Evolutionary conservation across 2,888 invertebrate species (phyloP), one percentile per base, ranked within the genome.

Genomic region (Adelognathus sp.): DNA sequence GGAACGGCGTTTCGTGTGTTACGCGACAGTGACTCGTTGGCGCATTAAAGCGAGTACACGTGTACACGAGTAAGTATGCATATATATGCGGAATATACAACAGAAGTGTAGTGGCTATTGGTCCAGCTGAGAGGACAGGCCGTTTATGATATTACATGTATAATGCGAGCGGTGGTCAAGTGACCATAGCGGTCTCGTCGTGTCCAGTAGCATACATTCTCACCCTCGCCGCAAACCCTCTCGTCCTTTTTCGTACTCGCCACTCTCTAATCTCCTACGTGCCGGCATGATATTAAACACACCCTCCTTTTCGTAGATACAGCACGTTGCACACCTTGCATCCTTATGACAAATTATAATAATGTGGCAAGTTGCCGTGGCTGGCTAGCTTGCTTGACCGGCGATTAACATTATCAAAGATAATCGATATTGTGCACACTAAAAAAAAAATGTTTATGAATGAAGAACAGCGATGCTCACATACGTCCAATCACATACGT

Each of bases 61-160:
- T 54, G 67, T 44, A 67, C 50, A 14, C 18, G 29, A 18, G 29
- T 58, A 33, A 33, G 60, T 39, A 61, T 31, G 64, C 50, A 58
- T 33, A 58, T 33, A 66, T 61, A 50, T 44, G 18, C 39, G 52
- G 54, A 70, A 44, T 21, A 46, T 14, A 58, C 39, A 16, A n/a
- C 29, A 16, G n/a, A 44, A 39, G 27, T 33, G 29, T 36, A 67
- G 69, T 74, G 79, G 80, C 82, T 83, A 76, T 76, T 76, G 77
- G 80, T 81, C 81, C 74, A 84, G 82, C 82, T 82, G 82, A 85
- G 86, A 82, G 87, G 75, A 78, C 79, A 67, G 50, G 60, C 83
- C 90, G 89, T 90, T 90, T 90, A 88, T 85, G 89, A 89, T 89
- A 87, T 88, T 87, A 85, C 87, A 85, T 88, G 88, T 88, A 86